These are phyloP conservation scores for Ctenodactylus gundi DNA, from an alignment of 2,113 vertebrate genomes.

Conservation along the genomic window DNA sequence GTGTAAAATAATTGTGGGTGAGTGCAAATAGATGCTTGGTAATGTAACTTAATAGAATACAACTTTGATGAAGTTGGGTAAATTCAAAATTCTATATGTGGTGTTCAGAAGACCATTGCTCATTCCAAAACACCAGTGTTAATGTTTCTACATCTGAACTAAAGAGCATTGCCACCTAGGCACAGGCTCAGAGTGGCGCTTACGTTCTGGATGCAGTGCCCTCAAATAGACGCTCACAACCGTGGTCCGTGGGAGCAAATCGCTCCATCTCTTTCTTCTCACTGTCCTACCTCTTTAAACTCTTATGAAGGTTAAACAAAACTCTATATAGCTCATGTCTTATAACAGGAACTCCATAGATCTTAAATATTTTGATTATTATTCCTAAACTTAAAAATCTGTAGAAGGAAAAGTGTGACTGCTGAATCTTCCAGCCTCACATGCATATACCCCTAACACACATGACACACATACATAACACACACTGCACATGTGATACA, in stretches of 20 bases:
- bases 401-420: background rate
- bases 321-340: background rate
- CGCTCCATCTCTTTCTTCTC: background rate
- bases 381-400: background rate
- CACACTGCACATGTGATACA: background rate
- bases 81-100: background rate
- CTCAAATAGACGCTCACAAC: background rate
- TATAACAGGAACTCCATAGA: background rate
- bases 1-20: constrained; percentile 37
- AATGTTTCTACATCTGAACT: background rate
- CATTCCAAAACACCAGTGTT: background rate
- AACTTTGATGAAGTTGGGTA: constrained; percentile 24
- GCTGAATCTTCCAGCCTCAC: background rate
- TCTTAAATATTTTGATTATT: background rate
- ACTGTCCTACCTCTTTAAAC: background rate
- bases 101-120: background rate
- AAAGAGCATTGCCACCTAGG: background rate
- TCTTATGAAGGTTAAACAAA: background rate
- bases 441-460: background rate
- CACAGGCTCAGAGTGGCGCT: background rate
- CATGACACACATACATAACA: background rate
- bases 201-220: background rate
- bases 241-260: background rate
- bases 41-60: background rate
- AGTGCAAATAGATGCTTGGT: constrained; percentile 21